Percentiles rank a stretch among this genome's conserved stretches.
Evolutionary conservation across 2,797 vertebrate species (phyloP).

Genomic region (Enteromius trimaculatus): DNA sequence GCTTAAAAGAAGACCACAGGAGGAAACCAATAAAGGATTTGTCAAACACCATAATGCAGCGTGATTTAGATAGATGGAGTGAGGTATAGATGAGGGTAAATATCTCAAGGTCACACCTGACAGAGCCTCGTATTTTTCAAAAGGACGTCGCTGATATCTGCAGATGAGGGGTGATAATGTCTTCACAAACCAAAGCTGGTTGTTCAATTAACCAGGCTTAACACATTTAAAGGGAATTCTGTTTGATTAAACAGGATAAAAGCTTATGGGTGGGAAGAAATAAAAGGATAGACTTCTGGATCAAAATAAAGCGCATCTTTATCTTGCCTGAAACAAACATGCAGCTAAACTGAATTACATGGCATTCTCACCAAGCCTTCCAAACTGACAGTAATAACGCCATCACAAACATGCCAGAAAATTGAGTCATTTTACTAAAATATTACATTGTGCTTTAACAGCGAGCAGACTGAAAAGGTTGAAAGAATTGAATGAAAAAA

Average conservation of each 20-base stretch:
- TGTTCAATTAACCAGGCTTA: slow-evolving; percentile 38
- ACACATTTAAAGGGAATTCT: slow-evolving; percentile 16
- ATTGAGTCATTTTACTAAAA: neutral
- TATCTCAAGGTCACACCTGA: slow-evolving; percentile 45
- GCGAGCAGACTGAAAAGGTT: neutral
- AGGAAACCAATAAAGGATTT: slow-evolving; percentile 65
- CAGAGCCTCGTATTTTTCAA: neutral
- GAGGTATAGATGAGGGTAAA: slow-evolving; percentile 27
- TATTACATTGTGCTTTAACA: neutral
- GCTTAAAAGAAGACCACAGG: slow-evolving; percentile 61
- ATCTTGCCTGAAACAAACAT: slow-evolving; percentile 21
- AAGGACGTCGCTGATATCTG: slow-evolving; percentile 7
- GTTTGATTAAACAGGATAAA: slow-evolving; percentile 23
- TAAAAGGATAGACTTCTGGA: slow-evolving; percentile 24
- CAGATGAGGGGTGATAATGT: slow-evolving; percentile 31
- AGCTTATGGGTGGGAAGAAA: slow-evolving; percentile 3
- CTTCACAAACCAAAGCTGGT: slow-evolving; percentile 16
- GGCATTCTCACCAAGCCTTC: neutral
- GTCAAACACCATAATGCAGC: slow-evolving; percentile 64
- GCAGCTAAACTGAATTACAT: slow-evolving; percentile 27
- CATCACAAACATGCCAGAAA: slow-evolving; percentile 12
- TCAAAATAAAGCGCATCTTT: slow-evolving; percentile 35
- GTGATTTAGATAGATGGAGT: slow-evolving; percentile 34
- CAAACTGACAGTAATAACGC: neutral
- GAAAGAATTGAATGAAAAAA: neutral